Percentiles rank a stretch among this genome's conserved stretches.
phyloP scores from a whole-genome alignment of 2,888 invertebrate genomes.

The Tiliacea citrago region DNA sequence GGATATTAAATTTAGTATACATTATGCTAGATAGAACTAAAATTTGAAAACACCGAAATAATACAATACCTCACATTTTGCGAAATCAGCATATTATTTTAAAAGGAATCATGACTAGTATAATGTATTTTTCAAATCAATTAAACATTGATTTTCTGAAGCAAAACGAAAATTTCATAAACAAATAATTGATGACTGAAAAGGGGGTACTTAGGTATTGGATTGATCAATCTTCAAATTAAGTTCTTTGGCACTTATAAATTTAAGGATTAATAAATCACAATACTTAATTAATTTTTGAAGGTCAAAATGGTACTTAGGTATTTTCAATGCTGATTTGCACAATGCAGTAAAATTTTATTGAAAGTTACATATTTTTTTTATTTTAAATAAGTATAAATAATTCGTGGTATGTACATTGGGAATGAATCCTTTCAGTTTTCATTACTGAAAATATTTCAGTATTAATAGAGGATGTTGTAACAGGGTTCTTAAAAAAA shows the following conservation, averaged over 20 bases:
- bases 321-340: slow-evolving; percentile 28
- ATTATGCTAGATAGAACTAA: slow-evolving; percentile 43
- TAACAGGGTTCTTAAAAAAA: neutral
- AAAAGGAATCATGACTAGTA: slow-evolving; percentile 21
- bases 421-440: slow-evolving; percentile 73
- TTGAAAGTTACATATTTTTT: slow-evolving; percentile 45
- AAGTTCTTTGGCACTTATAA: slow-evolving; percentile 7
- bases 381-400: slow-evolving; percentile 69
- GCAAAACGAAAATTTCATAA: neutral
- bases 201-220: neutral
- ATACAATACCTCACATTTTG: slow-evolving; percentile 24
- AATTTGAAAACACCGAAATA: slow-evolving; percentile 38
- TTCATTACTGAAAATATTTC: slow-evolving; percentile 28
- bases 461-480: slow-evolving; percentile 16
- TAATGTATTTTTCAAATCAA: neutral
- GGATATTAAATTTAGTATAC: slow-evolving; percentile 56
- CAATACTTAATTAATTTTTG: neutral
- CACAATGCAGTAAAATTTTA: slow-evolving; percentile 17
- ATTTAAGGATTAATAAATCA: slow-evolving; percentile 16
- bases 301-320: neutral
- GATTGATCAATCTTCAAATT: slow-evolving; percentile 27
- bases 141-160: neutral
- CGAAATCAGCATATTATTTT: slow-evolving; percentile 37
- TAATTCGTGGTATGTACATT: slow-evolving; percentile 82
- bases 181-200: neutral